Evolutionary conservation across 2,888 invertebrate species (phyloP), one percentile per base, ranked within the genome.

Genomic region (Acronicta aceris): DNA sequence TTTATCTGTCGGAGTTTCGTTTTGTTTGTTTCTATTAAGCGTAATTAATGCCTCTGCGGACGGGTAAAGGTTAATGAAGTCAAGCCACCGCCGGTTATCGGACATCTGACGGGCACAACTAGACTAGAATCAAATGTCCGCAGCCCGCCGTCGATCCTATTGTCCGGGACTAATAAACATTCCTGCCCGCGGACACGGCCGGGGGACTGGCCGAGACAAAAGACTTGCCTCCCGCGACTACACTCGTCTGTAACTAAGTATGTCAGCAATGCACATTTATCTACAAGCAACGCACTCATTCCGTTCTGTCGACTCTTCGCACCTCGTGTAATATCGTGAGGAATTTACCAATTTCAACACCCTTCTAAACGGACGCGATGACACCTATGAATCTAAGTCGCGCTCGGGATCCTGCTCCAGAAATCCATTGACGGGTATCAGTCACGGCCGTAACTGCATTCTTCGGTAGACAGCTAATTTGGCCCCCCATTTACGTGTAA

Each of bases 21-120:
- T 90, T 89, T 91, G 92, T 93, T 92, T 93, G 92, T 93, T 93
- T 91, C 91, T 91, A 90, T 92, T 92, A 89, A 83, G 82, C 80
- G 89, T 92, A 92, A 93, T 93, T 87, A 93, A 91, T 90, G 89
- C 84, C 81, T 82, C 74, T 59, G 84, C 81, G 80, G 86, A 83
- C 85, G 84, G 83, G 83, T 85, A 85, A 88, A 91, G 92, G 93
- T 93, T 92, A 92, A 91, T 90, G 90, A 89, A 89, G 91, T 81
- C 83, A 74, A 66, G 78, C 62, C 71, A 54, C 62, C 51, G 80
- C 76, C 65, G 59, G 86, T 81, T 92, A 93, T 92, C 92, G 82
- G 83, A 66, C 88, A 90, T 91, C 92, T 86, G 87, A 86, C 82
- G 82, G 76, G 74, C 67, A 70, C 65, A 59, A 65, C 65, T 71